A percentile compares a stretch with the other conserved stretches of the same genome.
phyloP scores from a whole-genome alignment of 2,797 vertebrate species.

The Rousettus madagascariensis region DNA sequence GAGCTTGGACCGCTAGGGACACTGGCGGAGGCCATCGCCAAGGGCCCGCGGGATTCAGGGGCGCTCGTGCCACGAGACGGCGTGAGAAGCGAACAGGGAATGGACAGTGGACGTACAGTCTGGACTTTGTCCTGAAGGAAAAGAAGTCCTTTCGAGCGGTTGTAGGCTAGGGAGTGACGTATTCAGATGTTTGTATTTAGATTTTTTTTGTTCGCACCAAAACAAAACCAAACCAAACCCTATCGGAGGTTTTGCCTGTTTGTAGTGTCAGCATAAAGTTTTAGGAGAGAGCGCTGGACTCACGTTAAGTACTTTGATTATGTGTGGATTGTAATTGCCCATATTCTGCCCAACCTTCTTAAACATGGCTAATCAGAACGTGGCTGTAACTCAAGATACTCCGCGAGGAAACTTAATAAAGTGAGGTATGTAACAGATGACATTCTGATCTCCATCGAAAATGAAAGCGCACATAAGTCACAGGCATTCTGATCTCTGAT shows the following conservation, averaged over 20 bases:
- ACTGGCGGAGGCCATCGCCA: not conserved
- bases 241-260: not conserved
- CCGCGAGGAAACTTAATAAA: slow-evolving; percentile 51
- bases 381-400: slow-evolving; percentile 53
- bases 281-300: slow-evolving; percentile 29
- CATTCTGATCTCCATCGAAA: slow-evolving; percentile 46
- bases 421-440: slow-evolving; percentile 44
- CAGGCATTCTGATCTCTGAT: slow-evolving; percentile 56
- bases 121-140: not conserved
- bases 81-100: not conserved
- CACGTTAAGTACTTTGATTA: slow-evolving; percentile 26
- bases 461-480: not conserved
- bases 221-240: not conserved
- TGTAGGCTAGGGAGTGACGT: not conserved
- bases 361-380: slow-evolving; percentile 58
- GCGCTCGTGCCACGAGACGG: not conserved
- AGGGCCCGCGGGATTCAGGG: not conserved
- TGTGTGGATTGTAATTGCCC: slow-evolving; percentile 51
- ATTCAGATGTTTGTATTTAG: not conserved
- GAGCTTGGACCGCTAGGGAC: not conserved
- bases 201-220: not conserved
- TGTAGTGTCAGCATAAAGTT: not conserved
- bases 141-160: not conserved
- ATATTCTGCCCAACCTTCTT: slow-evolving; percentile 34
- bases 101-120: not conserved